These are phyloP conservation scores for Microplitis deprimator DNA, from an alignment of 2,888 invertebrate species.

Conservation along the genomic window DNA sequence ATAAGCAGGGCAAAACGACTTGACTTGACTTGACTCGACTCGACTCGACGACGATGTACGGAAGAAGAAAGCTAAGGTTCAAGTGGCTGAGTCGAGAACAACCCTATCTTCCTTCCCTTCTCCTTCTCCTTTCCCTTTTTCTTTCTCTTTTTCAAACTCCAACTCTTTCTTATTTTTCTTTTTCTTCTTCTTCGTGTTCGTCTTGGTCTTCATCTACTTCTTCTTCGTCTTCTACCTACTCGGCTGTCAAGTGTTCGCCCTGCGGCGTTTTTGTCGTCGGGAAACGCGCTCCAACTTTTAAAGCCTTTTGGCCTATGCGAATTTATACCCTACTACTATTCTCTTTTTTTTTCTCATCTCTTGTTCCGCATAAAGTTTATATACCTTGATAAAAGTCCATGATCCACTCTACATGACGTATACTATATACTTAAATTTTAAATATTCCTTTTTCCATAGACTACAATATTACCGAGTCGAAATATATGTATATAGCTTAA, in stretches of 20 bases:
- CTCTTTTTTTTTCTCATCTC: slow-evolving; percentile 12
- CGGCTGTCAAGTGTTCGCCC: slow-evolving; percentile 31
- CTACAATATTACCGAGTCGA: not conserved
- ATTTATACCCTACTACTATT: slow-evolving; percentile 21
- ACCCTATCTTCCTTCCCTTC: not conserved
- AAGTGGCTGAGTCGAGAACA: slow-evolving; percentile 38
- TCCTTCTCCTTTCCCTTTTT: too few relatives aligned
- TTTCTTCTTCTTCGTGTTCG: not conserved
- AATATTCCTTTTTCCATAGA: slow-evolving; percentile 13
- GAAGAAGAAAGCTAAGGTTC: slow-evolving; percentile 35
- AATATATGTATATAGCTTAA: not conserved
- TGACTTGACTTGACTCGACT: slow-evolving; percentile 3
- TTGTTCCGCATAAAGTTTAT: slow-evolving; percentile 4
- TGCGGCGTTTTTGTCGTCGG: slow-evolving; percentile 35
- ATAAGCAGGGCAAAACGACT: slow-evolving; percentile 29
- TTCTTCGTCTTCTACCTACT: not conserved
- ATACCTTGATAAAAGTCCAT: slow-evolving; percentile 19
- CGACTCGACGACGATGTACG: slow-evolving; percentile 20
- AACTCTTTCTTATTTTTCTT: not conserved
- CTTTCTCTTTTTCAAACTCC: too few relatives aligned
- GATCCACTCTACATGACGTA: slow-evolving; percentile 22
- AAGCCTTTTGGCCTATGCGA: slow-evolving; percentile 21
- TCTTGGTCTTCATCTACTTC: not conserved
- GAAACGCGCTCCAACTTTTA: slow-evolving; percentile 33
- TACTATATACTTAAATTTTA: slow-evolving; percentile 7